Base-by-base conservation (phyloP, 2,888 invertebrate genomes). In the Ctena decussata region DNA sequence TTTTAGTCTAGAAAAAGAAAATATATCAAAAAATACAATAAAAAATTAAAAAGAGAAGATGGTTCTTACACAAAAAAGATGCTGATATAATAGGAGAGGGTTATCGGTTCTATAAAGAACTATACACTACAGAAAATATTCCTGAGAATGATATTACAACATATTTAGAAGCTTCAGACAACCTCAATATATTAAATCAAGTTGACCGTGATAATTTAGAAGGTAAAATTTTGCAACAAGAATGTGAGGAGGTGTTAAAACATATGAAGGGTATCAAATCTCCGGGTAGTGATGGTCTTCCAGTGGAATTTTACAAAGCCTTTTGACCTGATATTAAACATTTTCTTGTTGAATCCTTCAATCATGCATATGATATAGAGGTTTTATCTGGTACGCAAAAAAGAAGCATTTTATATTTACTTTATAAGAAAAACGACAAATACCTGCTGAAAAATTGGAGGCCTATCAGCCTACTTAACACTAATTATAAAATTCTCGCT, bases 1-100 rank as follows among this genome's bases (percentile, higher is more conserved):
- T 97, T 97, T 92, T 96, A 96, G 73, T n/a, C 21, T 73, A 15
- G 79, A 79, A 60, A 79, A 73, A 46, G 37, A 27, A 5, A 73
- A 53, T 5, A 72, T 41, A 35, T 46, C 37, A 18, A 73, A 73
- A 12, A 72, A 79, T 24, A 57, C 65, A 24, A 79, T 73, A 24
- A 60, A 12, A 27, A 24, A 21, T 21, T 79, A 21, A 46, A 41
- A 73, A 44, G 37, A n/a, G 57, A 73, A 37, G 65, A 60, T 41
- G n/a, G 60, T 39, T 32, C 37, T 27, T 11, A 39, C 27, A 73
- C 44, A 35, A 37, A 39, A 11, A 27, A 30, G 41, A 60, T 24
- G 39, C 57, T 21, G 37, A 24, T n/a, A 79, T 78, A 30, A 12
- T 78, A 37, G 30, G 57, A 12, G 57, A 57, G n/a, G 32, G 6